Base-by-base conservation (phyloP, 2,113 vertebrate species). In the Lamprotornis superbus region DNA sequence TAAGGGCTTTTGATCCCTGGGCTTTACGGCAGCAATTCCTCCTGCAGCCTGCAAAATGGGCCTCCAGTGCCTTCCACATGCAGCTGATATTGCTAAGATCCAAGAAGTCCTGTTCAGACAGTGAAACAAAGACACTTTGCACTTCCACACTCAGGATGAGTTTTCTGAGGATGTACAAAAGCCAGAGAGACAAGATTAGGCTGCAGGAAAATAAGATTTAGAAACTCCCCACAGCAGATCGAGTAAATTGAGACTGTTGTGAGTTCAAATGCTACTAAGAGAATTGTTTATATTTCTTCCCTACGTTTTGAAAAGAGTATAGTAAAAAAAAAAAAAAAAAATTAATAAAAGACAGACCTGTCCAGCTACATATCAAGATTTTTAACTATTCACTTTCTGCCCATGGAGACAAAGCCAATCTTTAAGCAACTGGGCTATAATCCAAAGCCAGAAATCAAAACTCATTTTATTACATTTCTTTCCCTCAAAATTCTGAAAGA, bases 71-170 rank as follows among this genome's bases (percentile, higher is more conserved):
- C 53, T 73, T 27, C 47, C 59, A 10, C 33, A 3, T 31, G 11
- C 35, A 30, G 8, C n/a, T n/a, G 52, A 22, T 15, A 5, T 2
- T 3, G 0, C 5, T 40, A 10, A 39, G 42, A 71, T 21, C 40
- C 47, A 40, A 67, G 46, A 12, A 53, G 13, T 10, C 49, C 78
- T 67, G n/a, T 33, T 84, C 12, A 50, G 52, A 53, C 22, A 81
- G 40, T 5, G 42, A 33, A 70, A 42, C 57, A 83, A 86, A 83
- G 59, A 20, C 10, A 64, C 28, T 9, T 30, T 52, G 31, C n/a
- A 23, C 31, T 60, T 52, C 22, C 15, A 27, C 12, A 10, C 11
- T 49, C 27, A 0, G 1, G 3, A 0, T 19, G 60, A 25, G 16
- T 37, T 83, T 73, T 82, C 81, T 53, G 39, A 42, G 33, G 70